Conservation (phyloP, 1,140 invertebrate species). For the Drosophila pachea region DNA sequence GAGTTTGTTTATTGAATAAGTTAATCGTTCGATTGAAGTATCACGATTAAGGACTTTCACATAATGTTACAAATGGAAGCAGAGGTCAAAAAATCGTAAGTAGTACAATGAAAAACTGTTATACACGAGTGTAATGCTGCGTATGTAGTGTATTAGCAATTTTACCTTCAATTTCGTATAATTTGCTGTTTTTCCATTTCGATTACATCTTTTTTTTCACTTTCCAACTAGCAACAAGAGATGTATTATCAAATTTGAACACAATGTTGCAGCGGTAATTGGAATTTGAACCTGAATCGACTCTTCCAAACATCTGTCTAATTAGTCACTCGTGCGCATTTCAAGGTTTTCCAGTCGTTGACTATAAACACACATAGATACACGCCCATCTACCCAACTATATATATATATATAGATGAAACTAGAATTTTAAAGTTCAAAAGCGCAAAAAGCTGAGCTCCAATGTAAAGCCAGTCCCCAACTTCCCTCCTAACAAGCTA, state of each 20-base stretch:
- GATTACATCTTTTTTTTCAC: not conserved
- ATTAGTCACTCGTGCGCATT: conserved; percentile 67
- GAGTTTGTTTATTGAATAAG: conserved; percentile 1
- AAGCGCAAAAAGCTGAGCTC: conserved; percentile 53
- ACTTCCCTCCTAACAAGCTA: conserved; percentile 15
- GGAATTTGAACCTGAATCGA: conserved; percentile 35
- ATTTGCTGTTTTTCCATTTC: not conserved
- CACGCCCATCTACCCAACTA: not conserved
- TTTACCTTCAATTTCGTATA: not conserved
- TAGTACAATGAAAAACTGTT: not conserved
- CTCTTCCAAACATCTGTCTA: conserved; percentile 38
- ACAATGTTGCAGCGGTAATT: conserved; percentile 8
- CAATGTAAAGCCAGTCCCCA: conserved; percentile 11
- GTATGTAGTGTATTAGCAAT: not conserved
- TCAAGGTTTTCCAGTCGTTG: conserved; percentile 58
- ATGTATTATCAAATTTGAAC: not conserved
- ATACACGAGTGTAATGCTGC: not conserved
- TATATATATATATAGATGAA: conserved; percentile 3
- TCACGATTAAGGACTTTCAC: conserved; percentile 26
- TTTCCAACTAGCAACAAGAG: no score
- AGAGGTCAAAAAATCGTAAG: conserved; percentile 6
- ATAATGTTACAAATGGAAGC: conserved; percentile 6
- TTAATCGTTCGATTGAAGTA: conserved; percentile 4
- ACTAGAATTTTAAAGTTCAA: conserved; percentile 52
- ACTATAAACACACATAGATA: conserved; percentile 11